A percentile compares a stretch with the other conserved stretches of the same genome.
Evolutionary conservation across 2,888 invertebrate genomes (phyloP).

Genomic region (Escarpia spicata): DNA sequence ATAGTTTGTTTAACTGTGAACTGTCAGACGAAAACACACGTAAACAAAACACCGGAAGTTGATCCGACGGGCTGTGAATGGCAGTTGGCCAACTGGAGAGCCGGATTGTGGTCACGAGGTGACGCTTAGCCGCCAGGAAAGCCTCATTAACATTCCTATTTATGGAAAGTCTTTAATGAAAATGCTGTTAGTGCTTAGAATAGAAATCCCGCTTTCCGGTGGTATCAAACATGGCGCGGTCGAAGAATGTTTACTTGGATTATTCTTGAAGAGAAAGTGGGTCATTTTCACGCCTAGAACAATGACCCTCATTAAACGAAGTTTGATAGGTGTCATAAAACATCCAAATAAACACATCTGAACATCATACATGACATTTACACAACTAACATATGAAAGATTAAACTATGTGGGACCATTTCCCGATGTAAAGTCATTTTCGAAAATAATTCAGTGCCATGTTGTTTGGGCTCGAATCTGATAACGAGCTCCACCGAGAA

Average conservation of each 20-base stretch:
- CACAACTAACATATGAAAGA: neutral
- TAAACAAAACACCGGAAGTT: neutral
- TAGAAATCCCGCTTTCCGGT: neutral
- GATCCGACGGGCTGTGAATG: neutral
- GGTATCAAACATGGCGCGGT: neutral
- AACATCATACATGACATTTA: neutral
- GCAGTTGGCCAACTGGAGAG: neutral
- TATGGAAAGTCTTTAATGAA: neutral
- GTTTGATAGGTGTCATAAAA: neutral
- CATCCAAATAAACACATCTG: neutral
- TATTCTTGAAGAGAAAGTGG: neutral
- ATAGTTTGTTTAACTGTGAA: neutral
- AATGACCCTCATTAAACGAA: neutral
- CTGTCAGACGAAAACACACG: neutral
- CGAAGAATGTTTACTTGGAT: neutral
- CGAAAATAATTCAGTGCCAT: neutral
- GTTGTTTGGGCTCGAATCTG: neutral
- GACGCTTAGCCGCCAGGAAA: neutral
- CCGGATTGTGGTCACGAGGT: neutral
- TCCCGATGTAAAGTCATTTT: neutral
- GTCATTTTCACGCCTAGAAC: neutral
- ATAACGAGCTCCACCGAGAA: neutral
- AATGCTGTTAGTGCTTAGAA: neutral
- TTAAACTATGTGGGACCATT: neutral
- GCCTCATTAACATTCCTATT: neutral